Base-by-base conservation (phyloP, 2,113 vertebrate genomes). In the Aix galericulata region DNA sequence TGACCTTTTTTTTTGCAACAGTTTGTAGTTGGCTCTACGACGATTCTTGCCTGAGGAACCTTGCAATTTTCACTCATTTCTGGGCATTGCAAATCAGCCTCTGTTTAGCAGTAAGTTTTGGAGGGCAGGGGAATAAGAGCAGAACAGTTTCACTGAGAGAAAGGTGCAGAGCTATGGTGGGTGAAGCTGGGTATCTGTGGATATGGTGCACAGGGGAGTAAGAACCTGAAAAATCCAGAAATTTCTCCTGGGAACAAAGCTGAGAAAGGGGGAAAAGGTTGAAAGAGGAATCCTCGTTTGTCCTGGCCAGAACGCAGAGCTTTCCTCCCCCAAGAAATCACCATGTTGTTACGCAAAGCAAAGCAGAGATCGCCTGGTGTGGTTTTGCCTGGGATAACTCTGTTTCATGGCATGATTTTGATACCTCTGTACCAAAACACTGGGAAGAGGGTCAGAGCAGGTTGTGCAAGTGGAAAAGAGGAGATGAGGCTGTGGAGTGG, bases 291-390 rank as follows among this genome's bases (percentile, higher is more conserved):
- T 34, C 62, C 44, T 9, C 46, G 38, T 40, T 11, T 52, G 32
- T 23, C 42, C 40, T 23, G 60, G 53, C 13, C 72, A 13, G 59
- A 8, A 6, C 31, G 20, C 34, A 9, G 27, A 62, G 15, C 36
- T 67, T 73, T 42, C 71, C 48, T 55, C 74, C 13, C 21, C 17
- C 23, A 2, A 17, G 58, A 59, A 52, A 16, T 7, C 42, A 31
- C 56, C 9, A 4, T 0, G 2, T 0, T 11, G 46, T 21, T 60
- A 40, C 55, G 55, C 21, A 13, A 22, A 11, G 77, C 1, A 6
- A 50, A 78, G 80, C 29, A 40, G 9, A 60, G 16, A 85, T 79
- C 27, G 1, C 38, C 27, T 4, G 23, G 22, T 3, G 26, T 32
- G 48, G 59, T 42, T 66, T 59, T 84, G 21, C 73, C 2, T 8